phyloP scores from a whole-genome alignment of 2,888 invertebrate species.

The Aspidiotus rigidus region DNA sequence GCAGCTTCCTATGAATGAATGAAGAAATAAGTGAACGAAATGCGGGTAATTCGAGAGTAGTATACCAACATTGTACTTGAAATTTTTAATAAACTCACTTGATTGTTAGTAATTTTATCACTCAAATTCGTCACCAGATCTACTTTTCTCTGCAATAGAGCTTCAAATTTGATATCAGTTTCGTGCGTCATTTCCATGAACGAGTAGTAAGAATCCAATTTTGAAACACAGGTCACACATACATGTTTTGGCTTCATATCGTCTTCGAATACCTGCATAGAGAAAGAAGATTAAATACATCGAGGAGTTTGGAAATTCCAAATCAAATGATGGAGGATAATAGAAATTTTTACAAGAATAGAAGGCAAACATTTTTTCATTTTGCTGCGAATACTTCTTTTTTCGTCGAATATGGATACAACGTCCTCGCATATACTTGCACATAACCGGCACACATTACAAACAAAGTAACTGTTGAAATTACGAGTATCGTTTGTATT shows the following conservation, averaged over 20 bases:
- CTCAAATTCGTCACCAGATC: slow-evolving; percentile 16
- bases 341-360: slow-evolving; percentile 41
- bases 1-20: too few species aligned
- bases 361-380: slow-evolving; percentile 43
- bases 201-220: slow-evolving; percentile 43
- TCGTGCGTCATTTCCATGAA: slow-evolving; percentile 42
- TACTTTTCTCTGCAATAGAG: slow-evolving; percentile 38
- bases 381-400: slow-evolving; percentile 42
- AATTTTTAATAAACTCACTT: too few species aligned
- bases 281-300: neutral
- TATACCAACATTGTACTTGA: too few species aligned
- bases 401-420: slow-evolving; percentile 41
- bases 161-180: slow-evolving; percentile 43
- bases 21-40: too few species aligned
- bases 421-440: slow-evolving; percentile 41
- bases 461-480: slow-evolving; percentile 13
- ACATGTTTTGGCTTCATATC: slow-evolving; percentile 44
- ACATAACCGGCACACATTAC: slow-evolving; percentile 39
- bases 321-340: neutral
- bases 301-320: neutral
- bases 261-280: slow-evolving; percentile 42
- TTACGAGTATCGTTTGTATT: neutral
- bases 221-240: slow-evolving; percentile 43
- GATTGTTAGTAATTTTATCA: too few species aligned
- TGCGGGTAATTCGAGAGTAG: too few species aligned